These are phyloP conservation scores for Ichneumon xanthorius DNA, from an alignment of 2,888 invertebrate genomes.

Conservation along the genomic window DNA sequence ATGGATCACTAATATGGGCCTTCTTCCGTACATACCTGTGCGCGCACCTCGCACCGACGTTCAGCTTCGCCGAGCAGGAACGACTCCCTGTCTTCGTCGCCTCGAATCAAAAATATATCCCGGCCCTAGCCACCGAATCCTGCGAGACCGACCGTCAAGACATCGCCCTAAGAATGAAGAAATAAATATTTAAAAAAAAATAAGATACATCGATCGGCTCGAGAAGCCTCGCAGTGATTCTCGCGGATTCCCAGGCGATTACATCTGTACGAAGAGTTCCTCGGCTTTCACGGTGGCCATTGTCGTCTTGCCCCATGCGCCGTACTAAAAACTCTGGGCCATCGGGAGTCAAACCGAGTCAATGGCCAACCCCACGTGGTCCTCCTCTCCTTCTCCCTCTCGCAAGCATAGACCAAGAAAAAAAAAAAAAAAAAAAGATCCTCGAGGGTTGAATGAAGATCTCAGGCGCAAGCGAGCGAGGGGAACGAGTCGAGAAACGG, in stretches of 20 bases:
- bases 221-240: slow-evolving; percentile 56
- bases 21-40: slow-evolving; percentile 37
- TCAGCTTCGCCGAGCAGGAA: slow-evolving; percentile 28
- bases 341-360: slow-evolving; percentile 36
- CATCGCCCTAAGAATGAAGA: background rate
- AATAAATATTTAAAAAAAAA: slow-evolving; percentile 31
- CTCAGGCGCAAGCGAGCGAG: slow-evolving; percentile 69
- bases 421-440: background rate
- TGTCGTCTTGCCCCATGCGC: slow-evolving; percentile 51
- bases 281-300: slow-evolving; percentile 59
- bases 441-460: slow-evolving; percentile 76
- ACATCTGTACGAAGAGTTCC: slow-evolving; percentile 77
- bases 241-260: slow-evolving; percentile 84
- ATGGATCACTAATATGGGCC: slow-evolving; percentile 77
- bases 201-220: slow-evolving; percentile 38
- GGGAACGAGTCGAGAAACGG: slow-evolving; percentile 42
- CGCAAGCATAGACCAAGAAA: background rate
- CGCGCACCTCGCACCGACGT: slow-evolving; percentile 9
- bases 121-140: background rate
- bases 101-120: slow-evolving; percentile 33
- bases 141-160: background rate
- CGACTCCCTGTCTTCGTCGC: slow-evolving; percentile 24
- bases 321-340: slow-evolving; percentile 21
- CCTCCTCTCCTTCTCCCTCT: slow-evolving; percentile 46
- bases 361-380: slow-evolving; percentile 68